phyloP scores from a whole-genome alignment of 2,797 vertebrate species.

The Nannoperca australis region DNA sequence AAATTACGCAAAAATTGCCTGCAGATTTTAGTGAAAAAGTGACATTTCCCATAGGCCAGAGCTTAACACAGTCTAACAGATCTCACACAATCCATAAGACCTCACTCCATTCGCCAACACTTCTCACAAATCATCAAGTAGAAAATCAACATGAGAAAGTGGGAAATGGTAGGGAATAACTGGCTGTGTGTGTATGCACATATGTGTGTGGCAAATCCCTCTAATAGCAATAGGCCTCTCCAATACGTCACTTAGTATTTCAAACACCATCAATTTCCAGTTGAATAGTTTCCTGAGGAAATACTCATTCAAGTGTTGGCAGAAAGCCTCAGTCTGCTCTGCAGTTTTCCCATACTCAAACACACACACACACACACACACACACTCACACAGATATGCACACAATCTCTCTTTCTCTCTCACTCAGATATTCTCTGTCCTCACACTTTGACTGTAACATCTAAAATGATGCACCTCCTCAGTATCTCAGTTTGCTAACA shows the following conservation, averaged over 20 bases:
- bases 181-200: constrained; percentile 24
- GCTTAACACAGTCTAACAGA: constrained; percentile 11
- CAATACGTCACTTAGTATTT: constrained; percentile 71
- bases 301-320: constrained; percentile 71
- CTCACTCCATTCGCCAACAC: constrained; percentile 48
- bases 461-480: not conserved
- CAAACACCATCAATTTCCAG: constrained; percentile 74
- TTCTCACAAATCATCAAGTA: constrained; percentile 58
- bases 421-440: not conserved
- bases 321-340: constrained; percentile 48
- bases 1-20: constrained; percentile 32
- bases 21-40: constrained; percentile 33
- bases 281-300: constrained; percentile 81
- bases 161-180: constrained; percentile 31
- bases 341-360: constrained; percentile 49
- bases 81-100: constrained; percentile 54
- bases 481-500: not conserved
- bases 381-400: not conserved
- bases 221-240: constrained; percentile 60
- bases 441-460: constrained; percentile 10
- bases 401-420: not conserved
- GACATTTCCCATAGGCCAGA: constrained; percentile 35
- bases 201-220: constrained; percentile 56
- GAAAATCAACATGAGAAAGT: constrained; percentile 47
- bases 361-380: not conserved